Evolutionary conservation across 2,888 invertebrate species (phyloP).

Genomic region (Amblyjoppa proteus): DNA sequence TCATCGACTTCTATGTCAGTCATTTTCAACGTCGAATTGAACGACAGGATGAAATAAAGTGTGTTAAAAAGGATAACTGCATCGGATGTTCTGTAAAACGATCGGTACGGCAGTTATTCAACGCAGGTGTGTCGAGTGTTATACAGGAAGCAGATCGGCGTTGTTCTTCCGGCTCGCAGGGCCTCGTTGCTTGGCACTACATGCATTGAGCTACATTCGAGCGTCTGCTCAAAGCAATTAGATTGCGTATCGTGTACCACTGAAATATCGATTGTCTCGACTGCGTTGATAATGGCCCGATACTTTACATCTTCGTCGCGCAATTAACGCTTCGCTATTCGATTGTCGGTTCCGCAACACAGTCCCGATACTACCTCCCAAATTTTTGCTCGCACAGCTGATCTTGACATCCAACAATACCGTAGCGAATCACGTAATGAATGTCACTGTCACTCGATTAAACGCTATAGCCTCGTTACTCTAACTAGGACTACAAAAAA

Average conservation of each 20-base stretch:
- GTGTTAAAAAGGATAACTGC: background rate
- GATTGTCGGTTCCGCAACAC: slow-evolving; percentile 18
- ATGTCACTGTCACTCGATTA: no score
- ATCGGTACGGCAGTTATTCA: background rate
- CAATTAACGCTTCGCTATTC: slow-evolving; percentile 6
- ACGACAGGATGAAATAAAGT: background rate
- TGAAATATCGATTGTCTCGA: background rate
- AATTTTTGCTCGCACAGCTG: no score
- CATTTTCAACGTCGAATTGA: background rate
- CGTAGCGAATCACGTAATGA: no score
- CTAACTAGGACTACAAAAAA: no score
- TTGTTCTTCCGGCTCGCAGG: slow-evolving; percentile 25
- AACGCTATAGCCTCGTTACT: no score
- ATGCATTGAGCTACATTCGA: background rate
- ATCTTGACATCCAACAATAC: no score
- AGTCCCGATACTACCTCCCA: background rate
- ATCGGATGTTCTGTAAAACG: background rate
- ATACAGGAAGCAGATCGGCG: slow-evolving; percentile 10
- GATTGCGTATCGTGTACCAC: slow-evolving; percentile 11
- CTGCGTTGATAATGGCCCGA: background rate
- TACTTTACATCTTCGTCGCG: background rate
- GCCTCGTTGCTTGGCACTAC: background rate
- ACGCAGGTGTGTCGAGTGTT: background rate
- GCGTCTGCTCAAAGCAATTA: slow-evolving; percentile 27
- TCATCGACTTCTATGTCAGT: background rate